Base-by-base conservation (phyloP, 2,797 vertebrate species). In the Eospalax fontanierii region DNA sequence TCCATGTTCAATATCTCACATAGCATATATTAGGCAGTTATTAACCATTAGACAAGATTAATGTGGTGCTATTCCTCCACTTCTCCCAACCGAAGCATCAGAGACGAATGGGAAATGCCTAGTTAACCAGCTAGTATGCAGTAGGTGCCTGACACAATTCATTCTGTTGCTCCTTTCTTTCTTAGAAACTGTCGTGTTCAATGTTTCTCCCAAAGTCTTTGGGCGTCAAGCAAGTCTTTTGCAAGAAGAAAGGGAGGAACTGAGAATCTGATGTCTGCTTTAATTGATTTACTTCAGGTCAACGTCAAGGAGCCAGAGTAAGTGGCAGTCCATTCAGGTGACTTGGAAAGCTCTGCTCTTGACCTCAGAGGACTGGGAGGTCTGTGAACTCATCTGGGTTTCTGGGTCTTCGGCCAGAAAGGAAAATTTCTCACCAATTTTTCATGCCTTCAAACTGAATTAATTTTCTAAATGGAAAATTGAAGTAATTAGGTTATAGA, bases 401-500 rank as follows among this genome's bases (percentile, higher is more conserved):
- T 86, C 82, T 88, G n/a, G 74, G 86, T 84, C 93, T 57, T 66
- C 11, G n/a, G 71, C 94, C 85, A 96, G 95, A 93, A 91, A 95
- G 82, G 96, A 95, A 97, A 96, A 94, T 81, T 94, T 89, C 93
- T 90, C 85, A 70, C 87, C 63, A 95, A 94, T 96, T 96, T 96
- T 92, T 92, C 85, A 95, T 95, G 93, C 43, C 94, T 97, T 98
- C 92, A 83, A 96, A 97, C 97, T 46, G 61, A 97, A 88, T 97
- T 97, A 94, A 96, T 95, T 98, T 95, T 89, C 96, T 92, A 98
- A 98, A 97, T 97, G 97, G 96, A 98, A 98, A 98, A 97, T 94
- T 89, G 97, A 98, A 98, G 97, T 97, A 98, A 98, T 98, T 98
- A 97, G 96, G 97, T 97, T 97, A 97, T 96, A 96, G 93, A 95